Evolutionary conservation across 2,113 vertebrate species (phyloP).

Genomic region (Gorilla gorilla): DNA sequence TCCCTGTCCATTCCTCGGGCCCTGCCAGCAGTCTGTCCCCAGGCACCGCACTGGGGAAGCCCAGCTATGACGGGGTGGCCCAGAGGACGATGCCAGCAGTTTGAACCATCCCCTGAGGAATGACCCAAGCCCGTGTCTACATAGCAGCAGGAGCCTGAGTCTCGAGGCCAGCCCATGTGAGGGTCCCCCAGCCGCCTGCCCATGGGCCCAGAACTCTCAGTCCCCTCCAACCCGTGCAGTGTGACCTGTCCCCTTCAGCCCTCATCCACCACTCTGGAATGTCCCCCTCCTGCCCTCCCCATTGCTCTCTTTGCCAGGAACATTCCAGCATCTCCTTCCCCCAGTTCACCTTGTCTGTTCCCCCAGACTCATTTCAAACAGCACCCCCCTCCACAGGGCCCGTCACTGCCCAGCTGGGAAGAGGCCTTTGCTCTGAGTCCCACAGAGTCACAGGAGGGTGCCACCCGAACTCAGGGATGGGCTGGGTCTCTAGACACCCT

Average conservation of each 20-base stretch:
- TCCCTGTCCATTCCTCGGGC: not conserved
- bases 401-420: not conserved
- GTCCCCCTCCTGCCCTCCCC: rapidly evolving
- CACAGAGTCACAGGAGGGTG: rapidly evolving
- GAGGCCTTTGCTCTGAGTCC: too few relatives aligned
- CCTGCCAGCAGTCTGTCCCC: not conserved
- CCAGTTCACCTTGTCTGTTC: not conserved
- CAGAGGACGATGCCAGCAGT: rapidly evolving
- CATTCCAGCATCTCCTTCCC: rapidly evolving
- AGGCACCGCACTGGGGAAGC: rapidly evolving
- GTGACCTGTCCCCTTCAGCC: rapidly evolving
- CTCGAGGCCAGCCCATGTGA: rapidly evolving
- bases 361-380: not conserved
- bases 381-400: rapidly evolving
- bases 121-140: not conserved
- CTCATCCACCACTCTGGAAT: not conserved
- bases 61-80: rapidly evolving
- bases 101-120: rapidly evolving
- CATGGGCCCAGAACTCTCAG: not conserved
- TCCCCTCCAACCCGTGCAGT: rapidly evolving
- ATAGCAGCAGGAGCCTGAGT: too few relatives aligned
- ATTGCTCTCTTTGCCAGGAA: rapidly evolving
- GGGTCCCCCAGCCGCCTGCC: rapidly evolving
- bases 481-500: not conserved
- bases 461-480: not conserved